A percentile compares a stretch with the other conserved stretches of the same genome.
These are phyloP conservation scores for Meghimatium bilineatum DNA, from an alignment of 2,888 invertebrate genomes.

Conservation along the genomic window DNA sequence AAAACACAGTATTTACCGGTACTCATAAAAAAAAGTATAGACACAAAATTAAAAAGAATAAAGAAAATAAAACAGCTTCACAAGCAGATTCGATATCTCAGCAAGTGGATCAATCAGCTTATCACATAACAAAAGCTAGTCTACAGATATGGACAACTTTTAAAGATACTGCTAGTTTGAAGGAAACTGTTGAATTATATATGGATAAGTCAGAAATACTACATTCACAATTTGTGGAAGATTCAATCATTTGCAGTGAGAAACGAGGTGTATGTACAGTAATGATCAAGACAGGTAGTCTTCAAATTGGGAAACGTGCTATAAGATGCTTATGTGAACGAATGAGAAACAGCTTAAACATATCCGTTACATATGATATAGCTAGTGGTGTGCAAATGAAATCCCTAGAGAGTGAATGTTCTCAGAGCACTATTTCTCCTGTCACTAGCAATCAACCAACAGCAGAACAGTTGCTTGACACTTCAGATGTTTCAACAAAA, in stretches of 20 bases:
- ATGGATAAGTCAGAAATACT: not conserved
- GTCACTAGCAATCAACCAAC: not conserved
- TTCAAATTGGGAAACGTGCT: not conserved
- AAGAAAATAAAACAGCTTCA: not conserved
- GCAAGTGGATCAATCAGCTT: not conserved
- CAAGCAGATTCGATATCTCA: not conserved
- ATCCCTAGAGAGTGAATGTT: not conserved
- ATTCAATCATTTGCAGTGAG: constrained; percentile 24
- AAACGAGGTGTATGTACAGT: constrained; percentile 6
- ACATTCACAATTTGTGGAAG: constrained; percentile 13
- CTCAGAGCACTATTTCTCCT: not conserved
- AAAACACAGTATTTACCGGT: not conserved
- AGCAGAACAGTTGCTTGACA: not conserved
- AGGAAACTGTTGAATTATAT: not conserved
- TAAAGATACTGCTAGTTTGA: not conserved
- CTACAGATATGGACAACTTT: constrained; percentile 9
- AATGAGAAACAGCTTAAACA: not conserved
- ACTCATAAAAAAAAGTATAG: not conserved
- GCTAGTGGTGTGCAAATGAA: not conserved
- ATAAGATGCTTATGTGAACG: constrained; percentile 1
- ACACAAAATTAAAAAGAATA: not conserved
- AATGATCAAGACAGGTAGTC: not conserved
- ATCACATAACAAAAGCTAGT: not conserved
- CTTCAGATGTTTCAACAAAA: not conserved
- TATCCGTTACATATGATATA: not conserved